phyloP scores from a whole-genome alignment of 2,888 invertebrate species.

The Bibio marci region DNA sequence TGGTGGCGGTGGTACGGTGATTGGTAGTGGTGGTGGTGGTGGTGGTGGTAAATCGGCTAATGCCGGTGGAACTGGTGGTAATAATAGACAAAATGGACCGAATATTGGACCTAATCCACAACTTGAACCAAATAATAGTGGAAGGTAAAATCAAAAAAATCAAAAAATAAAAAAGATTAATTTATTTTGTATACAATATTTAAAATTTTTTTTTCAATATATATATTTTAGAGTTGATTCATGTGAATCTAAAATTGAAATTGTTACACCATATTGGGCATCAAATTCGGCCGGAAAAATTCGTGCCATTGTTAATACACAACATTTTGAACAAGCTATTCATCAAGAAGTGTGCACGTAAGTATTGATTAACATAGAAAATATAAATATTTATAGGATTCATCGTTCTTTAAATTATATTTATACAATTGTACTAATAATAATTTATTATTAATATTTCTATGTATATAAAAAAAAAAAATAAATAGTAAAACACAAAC shows the following conservation, averaged over 20 bases:
- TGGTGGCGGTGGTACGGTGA: slow-evolving; percentile 7
- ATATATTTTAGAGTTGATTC: slow-evolving; percentile 50
- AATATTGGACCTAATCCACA: slow-evolving; percentile 6
- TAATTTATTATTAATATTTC: background rate
- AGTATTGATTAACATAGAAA: slow-evolving; percentile 24
- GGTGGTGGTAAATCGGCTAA: slow-evolving; percentile 5
- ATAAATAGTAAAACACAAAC: slow-evolving; percentile 58
- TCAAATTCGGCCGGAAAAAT: slow-evolving; percentile 83
- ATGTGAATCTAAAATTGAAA: slow-evolving; percentile 82
- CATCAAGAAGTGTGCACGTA: slow-evolving; percentile 91
- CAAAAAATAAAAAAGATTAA: background rate
- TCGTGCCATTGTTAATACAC: slow-evolving; percentile 82
- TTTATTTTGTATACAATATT: slow-evolving; percentile 1
- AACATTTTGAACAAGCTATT: slow-evolving; percentile 88
- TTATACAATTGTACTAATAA: background rate
- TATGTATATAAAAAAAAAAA: slow-evolving; percentile 5
- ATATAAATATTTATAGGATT: background rate
- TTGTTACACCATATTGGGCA: slow-evolving; percentile 89
- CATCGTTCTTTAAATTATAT: slow-evolving; percentile 5
- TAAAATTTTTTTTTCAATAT: background rate
- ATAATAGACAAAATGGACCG: slow-evolving; percentile 1
- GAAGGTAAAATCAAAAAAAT: slow-evolving; percentile 21
- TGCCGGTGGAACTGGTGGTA: slow-evolving; percentile 4
- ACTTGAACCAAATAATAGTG: slow-evolving; percentile 14
- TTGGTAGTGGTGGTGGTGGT: slow-evolving; percentile 1